Conservation (phyloP, 2,797 vertebrate genomes). For the Myripristis murdjan region DNA sequence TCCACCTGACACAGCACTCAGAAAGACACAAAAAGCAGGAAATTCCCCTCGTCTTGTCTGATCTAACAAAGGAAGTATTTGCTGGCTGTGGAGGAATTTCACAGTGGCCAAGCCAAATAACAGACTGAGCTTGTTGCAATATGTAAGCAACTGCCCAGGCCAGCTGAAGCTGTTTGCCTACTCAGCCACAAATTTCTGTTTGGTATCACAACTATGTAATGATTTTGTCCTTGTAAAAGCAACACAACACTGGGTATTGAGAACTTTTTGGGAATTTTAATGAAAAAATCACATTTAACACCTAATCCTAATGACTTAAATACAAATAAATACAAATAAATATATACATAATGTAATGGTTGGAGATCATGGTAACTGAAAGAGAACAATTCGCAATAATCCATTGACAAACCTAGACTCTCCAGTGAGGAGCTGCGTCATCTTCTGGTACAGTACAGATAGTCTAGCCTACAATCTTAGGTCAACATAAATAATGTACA, state of each 20-base stretch:
- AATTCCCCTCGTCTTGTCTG: constrained; percentile 76
- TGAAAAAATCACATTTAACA: constrained; percentile 48
- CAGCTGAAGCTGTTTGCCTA: constrained; percentile 12
- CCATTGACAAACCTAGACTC: constrained; percentile 32
- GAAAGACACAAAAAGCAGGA: constrained; percentile 64
- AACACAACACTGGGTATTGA: background rate
- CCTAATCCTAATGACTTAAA: constrained; percentile 58
- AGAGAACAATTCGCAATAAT: constrained; percentile 17
- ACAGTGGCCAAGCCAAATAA: constrained; percentile 38
- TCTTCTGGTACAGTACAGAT: constrained; percentile 41
- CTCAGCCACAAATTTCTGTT: constrained; percentile 8
- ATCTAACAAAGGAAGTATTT: constrained; percentile 76
- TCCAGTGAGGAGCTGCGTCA: constrained; percentile 39
- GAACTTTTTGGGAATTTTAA: constrained; percentile 44
- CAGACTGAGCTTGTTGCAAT: background rate
- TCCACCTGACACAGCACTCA: constrained; percentile 77
- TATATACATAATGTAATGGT: constrained; percentile 44
- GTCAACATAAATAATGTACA: constrained; percentile 64
- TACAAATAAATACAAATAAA: constrained; percentile 81
- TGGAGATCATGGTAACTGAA: background rate
- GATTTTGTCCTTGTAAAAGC: background rate
- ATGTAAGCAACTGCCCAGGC: constrained; percentile 1
- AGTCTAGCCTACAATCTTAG: constrained; percentile 56
- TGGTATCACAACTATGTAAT: constrained; percentile 13
- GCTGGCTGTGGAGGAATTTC: constrained; percentile 67